A percentile compares a stretch with the other conserved stretches of the same genome.
Evolutionary conservation across 2,888 invertebrate species (phyloP).

Genomic region (Pyralis farinalis): DNA sequence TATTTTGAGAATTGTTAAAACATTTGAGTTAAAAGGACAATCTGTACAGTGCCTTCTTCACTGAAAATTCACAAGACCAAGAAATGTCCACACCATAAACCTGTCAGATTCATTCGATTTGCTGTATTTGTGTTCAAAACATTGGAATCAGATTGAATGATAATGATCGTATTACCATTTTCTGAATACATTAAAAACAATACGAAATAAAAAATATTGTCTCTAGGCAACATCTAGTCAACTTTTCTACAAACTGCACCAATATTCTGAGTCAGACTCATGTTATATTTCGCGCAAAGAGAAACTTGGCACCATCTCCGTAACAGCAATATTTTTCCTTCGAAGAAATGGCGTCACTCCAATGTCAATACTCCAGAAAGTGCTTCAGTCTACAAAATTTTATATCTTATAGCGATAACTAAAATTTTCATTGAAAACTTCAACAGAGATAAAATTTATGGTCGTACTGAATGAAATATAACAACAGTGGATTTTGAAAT

Average conservation of each 20-base stretch:
- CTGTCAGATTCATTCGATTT: no score
- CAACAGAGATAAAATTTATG: conserved; percentile 9
- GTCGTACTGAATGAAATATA: not conserved
- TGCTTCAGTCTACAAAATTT: conserved; percentile 17
- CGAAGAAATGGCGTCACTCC: conserved; percentile 33
- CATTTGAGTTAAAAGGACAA: not conserved
- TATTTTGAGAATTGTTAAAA: not conserved
- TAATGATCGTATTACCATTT: no score
- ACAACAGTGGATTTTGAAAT: not conserved
- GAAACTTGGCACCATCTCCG: conserved; percentile 47
- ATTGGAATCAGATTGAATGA: not conserved
- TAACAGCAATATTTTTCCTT: conserved; percentile 40
- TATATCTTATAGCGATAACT: conserved; percentile 16
- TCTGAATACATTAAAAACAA: no score
- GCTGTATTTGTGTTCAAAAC: not conserved
- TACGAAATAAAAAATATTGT: no score
- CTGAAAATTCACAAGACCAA: not conserved
- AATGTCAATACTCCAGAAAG: conserved; percentile 26
- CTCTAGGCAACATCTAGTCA: not conserved
- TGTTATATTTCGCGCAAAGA: conserved; percentile 28
- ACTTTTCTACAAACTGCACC: conserved; percentile 9
- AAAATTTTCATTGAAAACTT: conserved; percentile 13
- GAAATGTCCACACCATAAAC: not conserved
- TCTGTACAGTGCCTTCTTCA: not conserved
- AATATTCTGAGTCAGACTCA: conserved; percentile 51